A percentile compares a stretch with the other conserved stretches of the same genome.
Evolutionary conservation across 1,140 invertebrate genomes (phyloP).

Genomic region (Bathynomus jamesi): DNA sequence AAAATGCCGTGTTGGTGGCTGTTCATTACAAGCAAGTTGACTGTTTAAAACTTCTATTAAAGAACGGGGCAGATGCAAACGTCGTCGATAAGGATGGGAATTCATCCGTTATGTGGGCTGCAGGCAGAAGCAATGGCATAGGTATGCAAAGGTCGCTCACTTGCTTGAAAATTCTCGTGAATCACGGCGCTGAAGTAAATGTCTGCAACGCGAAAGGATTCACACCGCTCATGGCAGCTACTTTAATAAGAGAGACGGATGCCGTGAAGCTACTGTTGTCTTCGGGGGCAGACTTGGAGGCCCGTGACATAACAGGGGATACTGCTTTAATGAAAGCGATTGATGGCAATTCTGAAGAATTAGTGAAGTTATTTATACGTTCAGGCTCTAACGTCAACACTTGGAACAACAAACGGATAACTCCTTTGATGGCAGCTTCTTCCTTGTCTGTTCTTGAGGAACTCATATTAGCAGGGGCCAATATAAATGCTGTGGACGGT

Average conservation of each 20-base stretch:
- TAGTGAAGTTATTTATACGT: conserved; percentile 14
- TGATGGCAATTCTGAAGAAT: conserved; percentile 14
- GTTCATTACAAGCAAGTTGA: conserved; percentile 32
- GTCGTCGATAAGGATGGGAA: conserved; percentile 18
- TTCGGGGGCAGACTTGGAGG: conserved; percentile 22
- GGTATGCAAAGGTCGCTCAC: conserved; percentile 27
- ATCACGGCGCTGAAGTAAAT: conserved; percentile 20
- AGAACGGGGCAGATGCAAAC: conserved; percentile 23
- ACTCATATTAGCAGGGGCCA: conserved; percentile 15
- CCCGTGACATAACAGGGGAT: conserved; percentile 17
- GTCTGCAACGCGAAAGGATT: conserved; percentile 20
- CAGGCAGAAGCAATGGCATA: conserved; percentile 31
- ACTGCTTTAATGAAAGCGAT: conserved; percentile 33
- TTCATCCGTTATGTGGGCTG: conserved; percentile 32
- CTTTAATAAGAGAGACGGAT: conserved; percentile 25
- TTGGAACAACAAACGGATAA: conserved; percentile 7
- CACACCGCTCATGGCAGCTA: conserved; percentile 30
- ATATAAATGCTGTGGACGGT: conserved; percentile 15
- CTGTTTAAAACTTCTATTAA: conserved; percentile 20
- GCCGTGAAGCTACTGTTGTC: conserved; percentile 17
- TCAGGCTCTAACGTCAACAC: conserved; percentile 19
- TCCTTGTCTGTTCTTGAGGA: conserved; percentile 9
- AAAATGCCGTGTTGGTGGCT: conserved; percentile 23
- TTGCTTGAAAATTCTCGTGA: conserved; percentile 15
- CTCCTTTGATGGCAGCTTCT: conserved; percentile 24